Evolutionary conservation across 2,113 vertebrate genomes (phyloP), one percentile per base, ranked within the genome.

Genomic region (Poicephalus meyeri): DNA sequence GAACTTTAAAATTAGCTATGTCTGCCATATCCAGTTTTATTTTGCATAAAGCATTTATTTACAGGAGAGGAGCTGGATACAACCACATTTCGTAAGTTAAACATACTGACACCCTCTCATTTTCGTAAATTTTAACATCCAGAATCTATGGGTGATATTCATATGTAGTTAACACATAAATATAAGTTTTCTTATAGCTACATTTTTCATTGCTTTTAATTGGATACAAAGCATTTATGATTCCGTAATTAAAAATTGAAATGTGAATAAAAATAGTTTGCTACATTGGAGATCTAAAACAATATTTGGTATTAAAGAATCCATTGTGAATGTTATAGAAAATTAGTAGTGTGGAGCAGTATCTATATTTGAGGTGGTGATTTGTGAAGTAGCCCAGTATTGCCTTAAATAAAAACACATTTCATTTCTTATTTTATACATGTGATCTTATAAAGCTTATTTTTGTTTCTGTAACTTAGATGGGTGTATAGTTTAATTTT

Each of bases 361-460:
- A 97, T 98, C 98, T 98, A 98, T 98, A 98, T 98, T 97, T 98
- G 97, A 98, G 98, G 97, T 98, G 98, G 98, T 98, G 98, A 98
- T 98, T 98, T 98, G 98, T 98, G 98, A 98, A 98, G 98, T 98
- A 98, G 98, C 98, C 98, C 98, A 98, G 98, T 98, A 98, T 98
- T 98, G 98, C 98, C 98, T 98, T 98, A 98, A 98, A 98, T 98
- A 98, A 98, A 98, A 98, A 96, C 98, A 98, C 98, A 98, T 98
- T 98, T 98, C 98, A 98, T 98, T 98, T 98, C 97, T 98, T 98
- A 96, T 98, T 98, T 98, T 98, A 98, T 98, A 98, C 97, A 98
- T 97, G 98, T 98, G 98, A 98, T 98, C 97, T 98, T 98, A 98
- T 91, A 98, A 98, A 98, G 93, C 93, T 97, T 97, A 93, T 97